These are phyloP conservation scores for Heliconius hewitsoni DNA, from an alignment of 1,140 invertebrate genomes.

Conservation along the genomic window DNA sequence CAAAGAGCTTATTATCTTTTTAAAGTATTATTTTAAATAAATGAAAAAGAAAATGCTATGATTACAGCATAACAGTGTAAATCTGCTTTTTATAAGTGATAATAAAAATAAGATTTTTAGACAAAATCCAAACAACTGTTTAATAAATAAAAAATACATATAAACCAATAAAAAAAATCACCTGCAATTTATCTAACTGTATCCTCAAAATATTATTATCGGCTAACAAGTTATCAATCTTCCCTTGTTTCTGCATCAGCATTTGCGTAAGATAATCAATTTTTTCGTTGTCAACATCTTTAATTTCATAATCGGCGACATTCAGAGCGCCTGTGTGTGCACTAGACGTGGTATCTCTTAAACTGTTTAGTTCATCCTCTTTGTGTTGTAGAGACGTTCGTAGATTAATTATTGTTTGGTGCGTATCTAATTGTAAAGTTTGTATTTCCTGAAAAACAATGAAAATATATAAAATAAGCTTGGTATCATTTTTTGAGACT, in stretches of 20 bases:
- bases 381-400: slow-evolving; percentile 55
- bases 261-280: slow-evolving; percentile 85
- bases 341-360: slow-evolving; percentile 49
- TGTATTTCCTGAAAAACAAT: slow-evolving; percentile 56
- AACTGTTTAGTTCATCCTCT: slow-evolving; percentile 55
- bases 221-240: slow-evolving; percentile 88
- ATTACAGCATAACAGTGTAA: no score
- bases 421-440: slow-evolving; percentile 54
- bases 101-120: no score
- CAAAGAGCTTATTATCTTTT: no score
- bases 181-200: slow-evolving; percentile 90
- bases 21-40: no score
- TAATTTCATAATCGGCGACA: slow-evolving; percentile 84
- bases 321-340: slow-evolving; percentile 58
- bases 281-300: slow-evolving; percentile 61
- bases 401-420: slow-evolving; percentile 60
- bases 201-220: slow-evolving; percentile 90
- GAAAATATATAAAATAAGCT: slow-evolving; percentile 10
- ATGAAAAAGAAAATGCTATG: no score
- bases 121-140: no score
- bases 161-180: slow-evolving; percentile 44
- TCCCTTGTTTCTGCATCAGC: slow-evolving; percentile 90
- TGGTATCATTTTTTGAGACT: no score
- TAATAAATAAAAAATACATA: no score
- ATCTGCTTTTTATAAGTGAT: no score